Percentiles rank a stretch among this genome's conserved stretches.
These are phyloP conservation scores for Hypothenemus hampei DNA, from an alignment of 1,140 invertebrate genomes.

Conservation along the genomic window DNA sequence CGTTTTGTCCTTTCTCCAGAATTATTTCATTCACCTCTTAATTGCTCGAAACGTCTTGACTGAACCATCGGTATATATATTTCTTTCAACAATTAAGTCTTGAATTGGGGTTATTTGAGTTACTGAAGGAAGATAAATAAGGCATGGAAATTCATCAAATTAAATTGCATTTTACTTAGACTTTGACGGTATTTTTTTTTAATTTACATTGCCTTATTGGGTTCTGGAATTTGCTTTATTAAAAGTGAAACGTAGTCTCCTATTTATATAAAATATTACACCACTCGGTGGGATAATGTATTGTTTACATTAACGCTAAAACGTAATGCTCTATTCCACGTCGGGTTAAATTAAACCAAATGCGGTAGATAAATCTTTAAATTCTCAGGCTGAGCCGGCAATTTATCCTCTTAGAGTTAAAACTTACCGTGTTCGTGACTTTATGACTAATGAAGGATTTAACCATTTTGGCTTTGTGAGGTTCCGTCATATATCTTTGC, in stretches of 20 bases:
- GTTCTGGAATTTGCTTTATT: background rate
- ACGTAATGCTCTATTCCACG: conserved; percentile 1
- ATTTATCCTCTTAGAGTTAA: conserved; percentile 19
- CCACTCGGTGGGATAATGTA: conserved; percentile 6
- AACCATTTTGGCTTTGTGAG: conserved; percentile 14
- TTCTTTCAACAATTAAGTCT: too few species aligned
- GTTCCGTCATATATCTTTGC: background rate
- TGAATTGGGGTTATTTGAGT: too few species aligned
- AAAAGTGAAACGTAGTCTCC: conserved; percentile 1
- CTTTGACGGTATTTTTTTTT: background rate
- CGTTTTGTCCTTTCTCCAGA: too few species aligned
- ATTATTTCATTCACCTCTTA: too few species aligned
- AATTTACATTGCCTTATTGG: background rate
- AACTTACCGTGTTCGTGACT: conserved; percentile 19
- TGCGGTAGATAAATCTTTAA: conserved; percentile 21
- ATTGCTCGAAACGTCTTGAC: too few species aligned
- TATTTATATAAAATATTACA: conserved; percentile 14
- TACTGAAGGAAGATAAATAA: background rate
- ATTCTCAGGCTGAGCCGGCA: conserved; percentile 17
- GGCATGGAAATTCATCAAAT: background rate
- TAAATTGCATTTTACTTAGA: background rate
- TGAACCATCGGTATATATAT: too few species aligned
- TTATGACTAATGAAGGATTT: conserved; percentile 19
- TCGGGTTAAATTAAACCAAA: conserved; percentile 22
- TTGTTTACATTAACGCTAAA: conserved; percentile 16